These are phyloP conservation scores for Patella ulyssiponensis DNA, from an alignment of 2,888 invertebrate genomes.

Conservation along the genomic window DNA sequence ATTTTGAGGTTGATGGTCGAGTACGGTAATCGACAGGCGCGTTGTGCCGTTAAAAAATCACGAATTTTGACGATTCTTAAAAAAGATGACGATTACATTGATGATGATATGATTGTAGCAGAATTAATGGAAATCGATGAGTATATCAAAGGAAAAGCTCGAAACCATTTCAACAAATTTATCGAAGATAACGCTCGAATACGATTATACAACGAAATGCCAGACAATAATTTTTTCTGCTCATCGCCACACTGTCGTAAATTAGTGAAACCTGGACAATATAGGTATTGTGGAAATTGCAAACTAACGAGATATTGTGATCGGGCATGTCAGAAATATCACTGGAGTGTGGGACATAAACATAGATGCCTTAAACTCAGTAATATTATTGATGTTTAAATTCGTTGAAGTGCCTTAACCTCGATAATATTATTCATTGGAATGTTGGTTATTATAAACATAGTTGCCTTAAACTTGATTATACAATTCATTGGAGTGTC, in stretches of 20 bases:
- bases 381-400: neutral
- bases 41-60: constrained; percentile 35
- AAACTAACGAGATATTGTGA: constrained; percentile 46
- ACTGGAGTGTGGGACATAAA: constrained; percentile 49
- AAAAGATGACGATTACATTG: constrained; percentile 27
- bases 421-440: constrained; percentile 10
- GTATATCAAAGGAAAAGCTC: no score
- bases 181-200: no score
- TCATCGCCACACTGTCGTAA: constrained; percentile 46
- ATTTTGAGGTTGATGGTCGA: constrained; percentile 26
- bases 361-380: constrained; percentile 37
- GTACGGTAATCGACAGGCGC: constrained; percentile 33
- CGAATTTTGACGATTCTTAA: constrained; percentile 32
- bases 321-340: constrained; percentile 48
- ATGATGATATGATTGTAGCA: neutral
- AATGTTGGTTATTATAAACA: no score
- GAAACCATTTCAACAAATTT: no score
- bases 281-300: constrained; percentile 50
- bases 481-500: constrained; percentile 42
- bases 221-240: constrained; percentile 26
- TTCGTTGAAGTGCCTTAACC: neutral
- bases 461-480: neutral
- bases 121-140: no score
- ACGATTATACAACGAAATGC: no score
- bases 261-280: constrained; percentile 30